Conservation (phyloP, 2,888 invertebrate species). For the Leucania comma region DNA sequence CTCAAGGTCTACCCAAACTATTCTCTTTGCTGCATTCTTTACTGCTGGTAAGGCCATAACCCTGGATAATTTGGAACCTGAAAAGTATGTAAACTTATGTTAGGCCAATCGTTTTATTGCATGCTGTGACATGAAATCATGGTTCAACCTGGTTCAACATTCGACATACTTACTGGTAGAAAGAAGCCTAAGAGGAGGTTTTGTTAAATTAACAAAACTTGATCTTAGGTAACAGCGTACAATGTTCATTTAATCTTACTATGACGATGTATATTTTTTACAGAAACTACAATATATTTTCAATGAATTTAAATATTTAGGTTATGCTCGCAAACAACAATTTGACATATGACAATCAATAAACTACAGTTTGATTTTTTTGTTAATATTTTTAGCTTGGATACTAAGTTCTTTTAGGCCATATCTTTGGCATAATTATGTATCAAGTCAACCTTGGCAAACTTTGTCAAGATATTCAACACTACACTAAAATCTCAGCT, state of each 20-base stretch:
- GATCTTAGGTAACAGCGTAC: constrained; percentile 53
- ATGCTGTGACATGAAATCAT: constrained; percentile 6
- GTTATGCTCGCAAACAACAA: constrained; percentile 31
- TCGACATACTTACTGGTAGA: constrained; percentile 50
- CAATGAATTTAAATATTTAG: constrained; percentile 9
- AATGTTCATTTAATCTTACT: constrained; percentile 61
- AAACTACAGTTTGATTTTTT: constrained; percentile 1
- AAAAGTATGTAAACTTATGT: constrained; percentile 7
- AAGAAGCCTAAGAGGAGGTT: constrained; percentile 47
- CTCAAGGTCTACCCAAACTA: constrained; percentile 95
- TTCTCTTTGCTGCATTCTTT: constrained; percentile 76
- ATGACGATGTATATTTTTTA: constrained; percentile 8
- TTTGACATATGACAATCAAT: constrained; percentile 47
- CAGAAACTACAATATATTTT: constrained; percentile 16
- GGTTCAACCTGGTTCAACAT: not conserved
- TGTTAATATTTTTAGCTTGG: too few species aligned
- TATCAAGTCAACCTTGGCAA: too few species aligned
- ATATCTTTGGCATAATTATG: too few species aligned
- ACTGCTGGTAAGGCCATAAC: constrained; percentile 50
- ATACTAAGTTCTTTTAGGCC: too few species aligned
- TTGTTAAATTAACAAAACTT: constrained; percentile 52
- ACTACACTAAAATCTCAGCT: too few species aligned
- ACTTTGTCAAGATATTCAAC: too few species aligned
- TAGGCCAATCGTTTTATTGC: not conserved
- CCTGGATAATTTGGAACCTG: constrained; percentile 41